phyloP scores from a whole-genome alignment of 2,113 vertebrate species.

The Oryzias javanicus region DNA sequence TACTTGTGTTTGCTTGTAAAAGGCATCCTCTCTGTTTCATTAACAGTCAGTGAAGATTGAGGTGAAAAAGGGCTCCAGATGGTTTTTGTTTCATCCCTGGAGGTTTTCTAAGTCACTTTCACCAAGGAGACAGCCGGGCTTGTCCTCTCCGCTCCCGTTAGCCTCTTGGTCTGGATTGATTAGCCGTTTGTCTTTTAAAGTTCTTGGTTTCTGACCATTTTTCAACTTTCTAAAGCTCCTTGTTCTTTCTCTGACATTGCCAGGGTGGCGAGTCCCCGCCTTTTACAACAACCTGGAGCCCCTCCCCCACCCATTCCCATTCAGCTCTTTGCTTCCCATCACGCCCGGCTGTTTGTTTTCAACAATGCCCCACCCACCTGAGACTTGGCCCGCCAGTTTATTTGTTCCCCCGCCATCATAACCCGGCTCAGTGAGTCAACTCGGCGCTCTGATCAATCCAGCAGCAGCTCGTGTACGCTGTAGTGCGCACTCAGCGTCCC shows the following conservation, averaged over 20 bases:
- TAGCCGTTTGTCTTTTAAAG: too few relatives aligned
- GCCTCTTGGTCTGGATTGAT: too few relatives aligned
- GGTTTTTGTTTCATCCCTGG: too few relatives aligned
- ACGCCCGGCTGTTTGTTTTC: slow-evolving; percentile 46
- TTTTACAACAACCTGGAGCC: not conserved
- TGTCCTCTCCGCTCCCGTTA: too few relatives aligned
- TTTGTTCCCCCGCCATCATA: slow-evolving; percentile 38
- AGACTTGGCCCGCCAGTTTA: slow-evolving; percentile 39
- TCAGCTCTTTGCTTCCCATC: not conserved
- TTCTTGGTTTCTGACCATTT: not conserved
- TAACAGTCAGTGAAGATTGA: too few relatives aligned
- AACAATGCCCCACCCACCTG: slow-evolving; percentile 2
- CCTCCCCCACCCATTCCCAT: not conserved
- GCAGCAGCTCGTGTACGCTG: slow-evolving; percentile 27
- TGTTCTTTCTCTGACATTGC: not conserved
- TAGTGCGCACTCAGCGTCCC: slow-evolving; percentile 50
- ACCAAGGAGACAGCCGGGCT: too few relatives aligned
- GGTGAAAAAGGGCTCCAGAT: too few relatives aligned
- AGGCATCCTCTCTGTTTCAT: too few relatives aligned
- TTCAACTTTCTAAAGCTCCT: not conserved
- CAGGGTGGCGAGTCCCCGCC: not conserved
- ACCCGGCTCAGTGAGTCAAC: slow-evolving; percentile 32
- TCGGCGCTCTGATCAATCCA: slow-evolving; percentile 50
- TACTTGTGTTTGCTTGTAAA: too few relatives aligned
- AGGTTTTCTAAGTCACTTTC: too few relatives aligned